phyloP scores from a whole-genome alignment of 2,888 invertebrate species.

The Ectobius pallidus region DNA sequence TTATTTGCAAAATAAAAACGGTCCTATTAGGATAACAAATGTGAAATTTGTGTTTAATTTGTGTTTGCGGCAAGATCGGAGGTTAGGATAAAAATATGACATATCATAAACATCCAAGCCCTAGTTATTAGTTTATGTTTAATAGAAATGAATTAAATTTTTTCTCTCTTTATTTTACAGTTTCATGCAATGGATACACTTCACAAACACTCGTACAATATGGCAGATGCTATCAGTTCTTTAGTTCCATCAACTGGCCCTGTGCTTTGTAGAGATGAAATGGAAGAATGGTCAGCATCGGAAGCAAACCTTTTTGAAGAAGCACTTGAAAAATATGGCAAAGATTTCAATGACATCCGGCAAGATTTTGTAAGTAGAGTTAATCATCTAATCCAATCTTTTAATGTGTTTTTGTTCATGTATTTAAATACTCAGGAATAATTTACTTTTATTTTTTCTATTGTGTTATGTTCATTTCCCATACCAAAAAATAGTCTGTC shows the following conservation, averaged over 20 bases:
- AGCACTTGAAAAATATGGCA: conserved; percentile 96
- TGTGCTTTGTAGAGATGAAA: conserved; percentile 96
- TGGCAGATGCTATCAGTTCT: conserved; percentile 89
- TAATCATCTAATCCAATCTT: conserved; percentile 37
- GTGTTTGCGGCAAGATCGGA: too few species aligned
- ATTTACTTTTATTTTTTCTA: neutral
- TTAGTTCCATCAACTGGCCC: conserved; percentile 95
- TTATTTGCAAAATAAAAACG: too few species aligned
- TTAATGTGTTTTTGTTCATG: conserved; percentile 34
- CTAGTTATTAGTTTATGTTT: too few species aligned
- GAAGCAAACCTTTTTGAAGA: conserved; percentile 99
- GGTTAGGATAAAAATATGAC: too few species aligned
- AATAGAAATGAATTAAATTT: too few species aligned
- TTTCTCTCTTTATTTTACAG: too few species aligned
- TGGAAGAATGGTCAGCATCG: conserved; percentile 99
- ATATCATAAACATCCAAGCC: too few species aligned
- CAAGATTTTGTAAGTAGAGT: conserved; percentile 87
- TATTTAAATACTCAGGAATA: too few species aligned
- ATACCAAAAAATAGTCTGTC: too few species aligned
- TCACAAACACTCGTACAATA: conserved; percentile 88
- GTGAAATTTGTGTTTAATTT: too few species aligned
- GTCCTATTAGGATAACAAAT: too few species aligned
- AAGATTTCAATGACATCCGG: conserved; percentile 98
- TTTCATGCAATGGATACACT: conserved; percentile 99
- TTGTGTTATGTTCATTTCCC: conserved; percentile 6